Evolutionary conservation across 2,888 invertebrate species (phyloP).

Genomic region (Brenthis hecate): DNA sequence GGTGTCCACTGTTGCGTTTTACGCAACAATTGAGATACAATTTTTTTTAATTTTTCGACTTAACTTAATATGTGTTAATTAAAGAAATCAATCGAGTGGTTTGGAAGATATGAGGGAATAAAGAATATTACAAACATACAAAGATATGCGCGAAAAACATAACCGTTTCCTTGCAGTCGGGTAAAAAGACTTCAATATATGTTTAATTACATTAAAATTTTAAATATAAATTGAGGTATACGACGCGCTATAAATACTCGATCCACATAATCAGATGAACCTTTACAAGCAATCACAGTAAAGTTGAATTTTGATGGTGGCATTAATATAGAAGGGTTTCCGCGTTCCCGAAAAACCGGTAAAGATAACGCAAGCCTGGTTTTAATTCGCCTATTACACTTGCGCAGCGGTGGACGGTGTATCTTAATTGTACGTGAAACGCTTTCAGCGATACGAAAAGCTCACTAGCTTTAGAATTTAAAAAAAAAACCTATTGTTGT

Average conservation of each 20-base stretch:
- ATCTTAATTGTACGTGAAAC: slow-evolving; percentile 10
- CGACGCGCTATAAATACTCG: not conserved
- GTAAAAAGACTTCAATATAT: too few relatives aligned
- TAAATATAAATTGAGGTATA: not conserved
- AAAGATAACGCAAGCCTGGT: slow-evolving; percentile 49
- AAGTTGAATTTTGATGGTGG: slow-evolving; percentile 42
- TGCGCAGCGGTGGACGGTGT: slow-evolving; percentile 1
- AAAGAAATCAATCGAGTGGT: too few relatives aligned
- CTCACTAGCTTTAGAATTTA: not conserved
- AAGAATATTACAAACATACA: too few relatives aligned
- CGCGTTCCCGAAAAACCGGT: slow-evolving; percentile 39
- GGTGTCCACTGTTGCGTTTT: too few relatives aligned
- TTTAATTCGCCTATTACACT: slow-evolving; percentile 38
- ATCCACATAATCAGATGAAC: slow-evolving; percentile 18
- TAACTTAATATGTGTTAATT: too few relatives aligned
- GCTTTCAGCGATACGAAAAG: slow-evolving; percentile 8
- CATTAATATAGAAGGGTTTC: slow-evolving; percentile 43
- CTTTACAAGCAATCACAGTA: slow-evolving; percentile 33
- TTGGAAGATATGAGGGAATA: too few relatives aligned
- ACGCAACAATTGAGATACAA: too few relatives aligned
- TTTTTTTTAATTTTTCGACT: too few relatives aligned
- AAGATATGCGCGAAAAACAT: too few relatives aligned
- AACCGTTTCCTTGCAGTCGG: too few relatives aligned
- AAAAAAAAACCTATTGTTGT: too few relatives aligned
- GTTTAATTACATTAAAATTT: too few relatives aligned